Conservation (phyloP, 1,140 invertebrate species). For the Conus ventricosus region DNA sequence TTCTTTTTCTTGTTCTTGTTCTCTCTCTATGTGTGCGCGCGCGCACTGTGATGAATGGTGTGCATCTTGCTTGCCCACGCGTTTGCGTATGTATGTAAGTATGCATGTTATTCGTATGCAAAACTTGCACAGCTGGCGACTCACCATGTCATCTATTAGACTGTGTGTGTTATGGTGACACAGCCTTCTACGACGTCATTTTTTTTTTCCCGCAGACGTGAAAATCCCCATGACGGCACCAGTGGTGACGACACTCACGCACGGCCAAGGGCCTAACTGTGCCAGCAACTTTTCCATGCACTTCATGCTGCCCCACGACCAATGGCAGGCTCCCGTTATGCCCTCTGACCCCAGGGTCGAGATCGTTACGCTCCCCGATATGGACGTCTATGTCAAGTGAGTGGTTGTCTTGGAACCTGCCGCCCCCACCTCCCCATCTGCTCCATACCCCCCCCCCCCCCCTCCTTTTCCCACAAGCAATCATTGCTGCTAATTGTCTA, state of each 20-base stretch:
- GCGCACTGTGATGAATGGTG: too few relatives aligned
- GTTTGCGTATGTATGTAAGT: too few relatives aligned
- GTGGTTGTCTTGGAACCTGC: conserved; percentile 1
- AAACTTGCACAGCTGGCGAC: too few relatives aligned
- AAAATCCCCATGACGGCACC: conserved; percentile 71
- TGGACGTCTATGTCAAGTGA: conserved; percentile 68
- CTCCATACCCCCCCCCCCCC: too few relatives aligned
- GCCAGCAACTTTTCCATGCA: conserved; percentile 65
- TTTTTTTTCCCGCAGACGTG: conserved; percentile 40
- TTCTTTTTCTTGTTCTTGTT: too few relatives aligned
- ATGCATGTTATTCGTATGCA: too few relatives aligned
- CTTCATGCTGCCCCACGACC: conserved; percentile 57
- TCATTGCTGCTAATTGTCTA: too few relatives aligned
- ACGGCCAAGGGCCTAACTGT: conserved; percentile 61
- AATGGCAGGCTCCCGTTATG: conserved; percentile 49
- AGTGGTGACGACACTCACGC: conserved; percentile 59
- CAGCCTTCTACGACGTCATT: too few relatives aligned
- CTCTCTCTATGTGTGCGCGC: too few relatives aligned
- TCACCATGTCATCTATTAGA: too few relatives aligned
- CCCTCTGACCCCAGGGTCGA: conserved; percentile 48
- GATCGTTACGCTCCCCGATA: conserved; percentile 57
- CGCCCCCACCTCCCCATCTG: not conserved
- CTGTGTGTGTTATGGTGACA: too few relatives aligned
- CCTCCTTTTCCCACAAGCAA: not conserved
- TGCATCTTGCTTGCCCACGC: too few relatives aligned